A percentile compares a stretch with the other conserved stretches of the same genome.
Conservation (phyloP, 2,888 invertebrate species). For the Brachylomia viminalis region DNA sequence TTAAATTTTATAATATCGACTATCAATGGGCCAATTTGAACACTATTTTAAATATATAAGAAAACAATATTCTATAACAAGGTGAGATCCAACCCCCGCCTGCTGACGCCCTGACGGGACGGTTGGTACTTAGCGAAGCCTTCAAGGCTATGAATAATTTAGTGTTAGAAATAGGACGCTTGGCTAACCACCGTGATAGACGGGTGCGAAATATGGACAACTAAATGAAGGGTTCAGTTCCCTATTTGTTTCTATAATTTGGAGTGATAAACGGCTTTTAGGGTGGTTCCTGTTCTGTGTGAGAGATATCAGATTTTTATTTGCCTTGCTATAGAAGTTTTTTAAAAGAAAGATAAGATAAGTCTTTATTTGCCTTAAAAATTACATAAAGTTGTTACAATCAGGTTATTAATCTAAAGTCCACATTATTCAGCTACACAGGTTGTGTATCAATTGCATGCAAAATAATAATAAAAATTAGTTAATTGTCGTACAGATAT, state of each 20-base stretch:
- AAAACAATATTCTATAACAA: conserved; percentile 60
- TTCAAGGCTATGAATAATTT: conserved; percentile 84
- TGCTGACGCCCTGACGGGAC: conserved; percentile 55
- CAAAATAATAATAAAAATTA: too few species aligned
- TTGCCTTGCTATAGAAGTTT: too few species aligned
- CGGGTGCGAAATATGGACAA: conserved; percentile 55
- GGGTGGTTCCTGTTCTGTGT: background rate
- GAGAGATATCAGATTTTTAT: conserved; percentile 5
- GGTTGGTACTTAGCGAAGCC: conserved; percentile 77
- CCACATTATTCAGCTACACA: too few species aligned
- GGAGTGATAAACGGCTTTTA: conserved; percentile 10
- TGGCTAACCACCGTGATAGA: conserved; percentile 71
- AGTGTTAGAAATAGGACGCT: conserved; percentile 83
- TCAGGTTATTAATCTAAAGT: too few species aligned
- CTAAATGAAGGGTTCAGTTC: conserved; percentile 54
- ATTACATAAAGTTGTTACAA: too few species aligned
- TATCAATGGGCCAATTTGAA: background rate
- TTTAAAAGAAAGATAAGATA: too few species aligned
- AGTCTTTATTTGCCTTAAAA: too few species aligned
- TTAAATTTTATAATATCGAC: background rate
- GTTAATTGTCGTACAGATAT: too few species aligned
- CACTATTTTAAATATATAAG: conserved; percentile 55
- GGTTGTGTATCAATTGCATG: too few species aligned
- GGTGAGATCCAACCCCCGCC: conserved; percentile 65
- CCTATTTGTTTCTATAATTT: conserved; percentile 57